Base-by-base conservation (phyloP, 2,888 invertebrate genomes). In the Itoplectis maculator region DNA sequence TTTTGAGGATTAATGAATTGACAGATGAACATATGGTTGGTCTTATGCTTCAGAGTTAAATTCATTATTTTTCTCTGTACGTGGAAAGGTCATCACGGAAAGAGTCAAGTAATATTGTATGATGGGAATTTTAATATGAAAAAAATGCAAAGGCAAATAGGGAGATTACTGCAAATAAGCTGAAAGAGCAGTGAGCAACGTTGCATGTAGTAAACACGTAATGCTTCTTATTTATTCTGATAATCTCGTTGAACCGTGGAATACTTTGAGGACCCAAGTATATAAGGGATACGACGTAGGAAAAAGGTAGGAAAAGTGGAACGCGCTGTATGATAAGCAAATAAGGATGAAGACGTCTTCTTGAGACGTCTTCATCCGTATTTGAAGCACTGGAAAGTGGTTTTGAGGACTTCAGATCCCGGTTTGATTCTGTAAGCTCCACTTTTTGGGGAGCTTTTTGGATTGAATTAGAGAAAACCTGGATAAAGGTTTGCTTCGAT, bases 161-260 rank as follows among this genome's bases (percentile, higher is more conserved):
- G 8, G n/a, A 15, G 18, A 18, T 9, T 51, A n/a, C 54, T 13
- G 65, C 40, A 66, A 42, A 66, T 74, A 13, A 8, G 65, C 15
- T 2, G 40, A 15, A 45, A 20, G 40, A 29, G 56, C 8, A 45
- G 18, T 42, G 45, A 23, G 35, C 0, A 42, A 20, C 23, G 20
- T 59, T 56, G 23, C 29, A 49, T 54, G 40, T 42, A 47, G 35
- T 13, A 29, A 45, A 65, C 20, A 56, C 29, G 11, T 37, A 69
- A 69, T 54, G 9, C n/a, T 63, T 18, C 40, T 47, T n/a, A 61
- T 54, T 80, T 54, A 37, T 51, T 75, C 63, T 56, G 69, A 75
- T 37, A 18, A 65, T 45, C 42, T 45, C 51, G 40, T 69, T 23
- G 54, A 69, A 37, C 59, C n/a, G 37, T 68, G 18, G 9, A 37